Evolutionary conservation across 2,113 vertebrate genomes (phyloP).

Genomic region (Cebidichthys violaceus): DNA sequence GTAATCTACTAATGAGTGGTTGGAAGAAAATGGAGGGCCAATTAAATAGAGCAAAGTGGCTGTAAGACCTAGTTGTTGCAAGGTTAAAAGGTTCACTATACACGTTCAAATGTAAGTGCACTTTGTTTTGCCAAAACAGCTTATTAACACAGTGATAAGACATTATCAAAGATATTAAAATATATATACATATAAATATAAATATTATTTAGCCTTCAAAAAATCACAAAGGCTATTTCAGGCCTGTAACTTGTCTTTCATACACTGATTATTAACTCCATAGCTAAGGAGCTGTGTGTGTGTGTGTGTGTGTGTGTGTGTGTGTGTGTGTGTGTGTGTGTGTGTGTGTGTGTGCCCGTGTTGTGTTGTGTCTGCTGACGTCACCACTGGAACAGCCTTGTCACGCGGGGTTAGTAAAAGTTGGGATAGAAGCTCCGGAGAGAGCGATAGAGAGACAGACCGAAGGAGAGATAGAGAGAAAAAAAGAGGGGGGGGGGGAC

Average conservation of each 20-base stretch:
- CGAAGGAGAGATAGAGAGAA: neutral
- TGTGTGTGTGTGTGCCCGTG: slow-evolving; percentile 29
- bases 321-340: slow-evolving; percentile 1
- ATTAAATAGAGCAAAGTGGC: slow-evolving; percentile 48
- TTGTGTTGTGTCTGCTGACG: slow-evolving; percentile 83
- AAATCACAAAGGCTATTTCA: neutral
- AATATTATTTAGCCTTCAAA: no score
- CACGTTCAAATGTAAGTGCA: neutral
- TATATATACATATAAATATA: no score
- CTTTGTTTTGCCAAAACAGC: neutral
- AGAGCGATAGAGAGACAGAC: slow-evolving; percentile 49
- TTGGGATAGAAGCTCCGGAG: slow-evolving; percentile 83
- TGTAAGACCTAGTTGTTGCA: slow-evolving; percentile 7
- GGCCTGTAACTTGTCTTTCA: neutral
- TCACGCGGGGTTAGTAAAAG: slow-evolving; percentile 89
- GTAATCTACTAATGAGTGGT: slow-evolving; percentile 40
- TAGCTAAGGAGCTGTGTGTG: neutral
- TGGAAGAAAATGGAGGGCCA: slow-evolving; percentile 18
- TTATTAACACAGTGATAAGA: neutral
- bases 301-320: neutral
- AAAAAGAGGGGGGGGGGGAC: neutral
- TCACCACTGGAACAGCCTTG: slow-evolving; percentile 86
- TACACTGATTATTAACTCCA: slow-evolving; percentile 21
- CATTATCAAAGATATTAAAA: neutral
- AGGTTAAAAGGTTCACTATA: slow-evolving; percentile 14